phyloP scores from a whole-genome alignment of 1,140 invertebrate genomes.

The Heliconius hewitsoni region DNA sequence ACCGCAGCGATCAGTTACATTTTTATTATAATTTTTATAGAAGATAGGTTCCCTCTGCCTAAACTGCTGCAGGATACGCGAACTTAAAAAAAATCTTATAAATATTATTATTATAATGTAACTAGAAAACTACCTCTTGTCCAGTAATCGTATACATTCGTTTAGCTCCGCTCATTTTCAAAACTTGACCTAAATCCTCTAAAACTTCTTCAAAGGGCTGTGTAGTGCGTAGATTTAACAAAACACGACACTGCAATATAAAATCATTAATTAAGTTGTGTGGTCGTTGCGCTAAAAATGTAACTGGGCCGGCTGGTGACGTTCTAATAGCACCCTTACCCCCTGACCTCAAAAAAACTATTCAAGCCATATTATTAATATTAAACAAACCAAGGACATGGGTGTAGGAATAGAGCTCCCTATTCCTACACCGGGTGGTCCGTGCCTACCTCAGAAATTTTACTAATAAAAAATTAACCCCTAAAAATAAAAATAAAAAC shows the following conservation, averaged over 20 bases:
- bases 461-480: too few relatives aligned
- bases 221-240: constrained; percentile 94
- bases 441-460: too few relatives aligned
- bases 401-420: too few relatives aligned
- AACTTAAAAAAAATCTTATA: too few relatives aligned
- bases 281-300: constrained; percentile 15
- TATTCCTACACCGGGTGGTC: too few relatives aligned
- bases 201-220: constrained; percentile 97
- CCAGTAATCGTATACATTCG: constrained; percentile 94
- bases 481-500: too few relatives aligned
- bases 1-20: too few relatives aligned
- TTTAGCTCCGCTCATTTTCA: constrained; percentile 94
- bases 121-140: constrained; percentile 86
- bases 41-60: too few relatives aligned
- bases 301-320: constrained; percentile 14
- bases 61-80: too few relatives aligned
- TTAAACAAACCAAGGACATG: constrained; percentile 47
- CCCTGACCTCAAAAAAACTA: constrained; percentile 28
- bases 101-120: background rate
- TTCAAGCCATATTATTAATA: constrained; percentile 9
- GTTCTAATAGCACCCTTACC: constrained; percentile 17
- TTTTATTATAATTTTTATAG: too few relatives aligned
- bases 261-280: constrained; percentile 20
- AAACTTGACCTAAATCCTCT: constrained; percentile 94
- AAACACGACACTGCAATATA: constrained; percentile 88